phyloP scores from a whole-genome alignment of 2,113 vertebrate genomes.

The Rhinolophus sinicus region DNA sequence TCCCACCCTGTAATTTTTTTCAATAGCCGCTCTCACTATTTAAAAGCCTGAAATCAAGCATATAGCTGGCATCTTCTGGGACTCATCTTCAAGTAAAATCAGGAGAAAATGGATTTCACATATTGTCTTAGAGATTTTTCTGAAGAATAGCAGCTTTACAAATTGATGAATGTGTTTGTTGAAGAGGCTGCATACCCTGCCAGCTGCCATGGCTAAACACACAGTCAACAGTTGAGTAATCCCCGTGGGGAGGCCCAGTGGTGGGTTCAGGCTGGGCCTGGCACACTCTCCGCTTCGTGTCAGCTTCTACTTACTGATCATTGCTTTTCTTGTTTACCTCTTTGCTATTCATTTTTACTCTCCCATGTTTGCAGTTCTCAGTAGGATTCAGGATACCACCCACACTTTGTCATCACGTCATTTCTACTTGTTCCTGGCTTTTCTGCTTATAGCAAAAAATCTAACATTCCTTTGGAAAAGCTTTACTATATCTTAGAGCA shows the following conservation, averaged over 20 bases:
- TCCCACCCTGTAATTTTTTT: constrained; percentile 75
- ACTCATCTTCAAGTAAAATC: constrained; percentile 65
- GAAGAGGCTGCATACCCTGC: not conserved
- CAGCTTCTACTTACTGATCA: not conserved
- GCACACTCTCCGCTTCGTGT: not conserved
- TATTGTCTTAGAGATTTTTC: constrained; percentile 70
- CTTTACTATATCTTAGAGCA: not conserved
- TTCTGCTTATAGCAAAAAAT: constrained; percentile 4
- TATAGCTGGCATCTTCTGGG: constrained; percentile 55
- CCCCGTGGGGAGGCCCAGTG: accelerated
- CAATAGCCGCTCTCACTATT: constrained; percentile 63
- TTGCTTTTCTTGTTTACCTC: not conserved
- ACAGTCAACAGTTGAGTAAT: not conserved
- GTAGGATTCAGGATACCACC: not conserved
- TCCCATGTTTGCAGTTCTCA: not conserved
- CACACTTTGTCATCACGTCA: not conserved
- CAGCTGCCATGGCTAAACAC: not conserved
- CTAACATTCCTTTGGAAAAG: not conserved
- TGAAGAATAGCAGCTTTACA: constrained; percentile 51
- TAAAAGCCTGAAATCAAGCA: constrained; percentile 75
- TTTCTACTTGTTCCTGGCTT: not conserved
- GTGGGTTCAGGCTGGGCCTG: not conserved
- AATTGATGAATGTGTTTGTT: constrained; percentile 49
- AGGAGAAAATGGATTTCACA: constrained; percentile 64
- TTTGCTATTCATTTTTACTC: not conserved